Percentiles rank a stretch among this genome's conserved stretches.
Evolutionary conservation across 1,140 invertebrate genomes (phyloP).

Genomic region (Listronotus bonariensis): DNA sequence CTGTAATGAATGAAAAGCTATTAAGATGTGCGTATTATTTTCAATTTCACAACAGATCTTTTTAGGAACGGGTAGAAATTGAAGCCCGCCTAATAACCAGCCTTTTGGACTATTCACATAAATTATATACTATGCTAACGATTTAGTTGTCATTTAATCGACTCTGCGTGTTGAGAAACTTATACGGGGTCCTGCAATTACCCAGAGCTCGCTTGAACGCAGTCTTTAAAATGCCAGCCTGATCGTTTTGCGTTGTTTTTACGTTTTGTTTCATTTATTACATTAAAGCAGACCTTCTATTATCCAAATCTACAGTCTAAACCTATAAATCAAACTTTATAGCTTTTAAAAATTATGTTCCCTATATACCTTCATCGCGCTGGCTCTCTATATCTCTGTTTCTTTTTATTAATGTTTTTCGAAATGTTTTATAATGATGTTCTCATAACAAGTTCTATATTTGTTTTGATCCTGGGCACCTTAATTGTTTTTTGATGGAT

Average conservation of each 20-base stretch:
- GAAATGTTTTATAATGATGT: too few species aligned
- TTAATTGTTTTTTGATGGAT: too few species aligned
- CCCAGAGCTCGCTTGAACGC: constrained; percentile 29
- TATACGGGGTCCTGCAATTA: constrained; percentile 36
- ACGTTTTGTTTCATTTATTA: constrained; percentile 23
- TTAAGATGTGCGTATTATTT: constrained; percentile 25
- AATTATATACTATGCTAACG: constrained; percentile 35
- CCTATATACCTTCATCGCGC: neutral
- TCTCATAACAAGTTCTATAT: too few species aligned
- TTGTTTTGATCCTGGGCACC: too few species aligned
- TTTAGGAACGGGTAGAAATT: constrained; percentile 19
- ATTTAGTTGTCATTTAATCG: constrained; percentile 38
- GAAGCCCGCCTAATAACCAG: constrained; percentile 26
- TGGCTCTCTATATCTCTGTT: too few species aligned
- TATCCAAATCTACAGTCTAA: constrained; percentile 15
- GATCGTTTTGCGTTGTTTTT: constrained; percentile 25
- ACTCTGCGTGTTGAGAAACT: constrained; percentile 33
- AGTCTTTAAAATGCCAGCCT: constrained; percentile 29
- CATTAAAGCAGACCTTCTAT: constrained; percentile 23
- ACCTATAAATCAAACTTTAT: neutral
- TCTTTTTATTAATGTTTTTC: too few species aligned
- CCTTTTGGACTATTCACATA: constrained; percentile 34
- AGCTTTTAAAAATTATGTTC: neutral
- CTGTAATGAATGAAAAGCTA: constrained; percentile 18
- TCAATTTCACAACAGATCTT: constrained; percentile 20